Base-by-base conservation (phyloP, 2,113 vertebrate species). In the Perccottus glenii region DNA sequence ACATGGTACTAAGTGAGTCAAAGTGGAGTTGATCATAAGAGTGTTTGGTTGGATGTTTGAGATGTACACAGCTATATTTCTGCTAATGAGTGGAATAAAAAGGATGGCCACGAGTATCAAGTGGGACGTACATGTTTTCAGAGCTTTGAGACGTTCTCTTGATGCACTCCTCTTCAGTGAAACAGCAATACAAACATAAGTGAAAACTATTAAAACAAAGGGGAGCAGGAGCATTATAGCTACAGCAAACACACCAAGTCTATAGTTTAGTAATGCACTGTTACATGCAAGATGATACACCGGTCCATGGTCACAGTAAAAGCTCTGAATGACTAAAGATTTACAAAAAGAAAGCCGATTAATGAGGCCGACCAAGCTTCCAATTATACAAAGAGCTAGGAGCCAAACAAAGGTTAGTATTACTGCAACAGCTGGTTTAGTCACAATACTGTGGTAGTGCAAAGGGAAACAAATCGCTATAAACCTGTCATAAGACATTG, bases 391-490 rank as follows among this genome's bases (percentile, higher is more conserved):
- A 0, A 73, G 0, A 0, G 65, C n/a, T 53, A 72, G 27, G 11
- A 45, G 0, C 87, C 85, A 91, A 3, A 1, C 9, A 50, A 33
- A 47, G 3, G 68, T 0, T 50, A 90, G 47, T 7, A 88, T 74
- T 5, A 44, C 14, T 64, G 44, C 0, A 64, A 86, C 9, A 38
- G 49, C 4, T 55, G 0, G 8, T 55, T 61, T 77, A 0, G 87
- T 84, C n/a, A 89, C 53, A 45, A 88, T 63, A 11, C 33, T 68
- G 14, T 85, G 71, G 40, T 88, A 89, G 14, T 67, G 64, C 14
- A 91, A 67, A 56, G 89, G 89, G 19, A 81, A 82, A 10, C 82
- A 88, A 64, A 91, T 90, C 0, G 90, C 88, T 43, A 90, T 35
- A 2, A 89, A 57, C 75, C 90, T 84, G 73, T 91, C 90, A 74